Evolutionary conservation across 35 echinoderm and acorn worm species (phyloP), one percentile per base, ranked within the genome.

Genomic region (Chiridota heheva): DNA sequence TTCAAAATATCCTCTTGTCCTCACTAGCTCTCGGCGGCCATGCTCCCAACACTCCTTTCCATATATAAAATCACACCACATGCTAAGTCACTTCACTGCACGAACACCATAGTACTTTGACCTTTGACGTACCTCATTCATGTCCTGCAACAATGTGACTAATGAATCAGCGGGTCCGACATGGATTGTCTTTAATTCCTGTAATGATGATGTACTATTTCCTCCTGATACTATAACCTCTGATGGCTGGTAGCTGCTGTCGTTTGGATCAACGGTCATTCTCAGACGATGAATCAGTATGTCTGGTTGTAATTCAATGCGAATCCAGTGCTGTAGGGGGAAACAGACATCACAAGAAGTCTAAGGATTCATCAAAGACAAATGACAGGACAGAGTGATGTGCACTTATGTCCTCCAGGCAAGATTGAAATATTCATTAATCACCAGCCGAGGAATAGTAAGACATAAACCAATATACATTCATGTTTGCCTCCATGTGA

Each of bases 171-270:
- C 81, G 24, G 94, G 88, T 25, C 88, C 89, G 53, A 97, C 83
- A 17, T 86, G 59, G 59, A 97, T 60, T 0, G 94, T 91, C 44
- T 97, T 97, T 13, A 91, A 67, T 56, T 97, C 94, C 35, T 77
- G 53, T 13, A 91, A 53, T 25, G 61, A 41, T 13, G 78, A 77
- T 13, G 76, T 44, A 10, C 60, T 88, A 34, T 97, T 85, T 20
- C 94, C 89, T 7, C 88, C 94, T n/a, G 78, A 91, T 18, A 97
- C 56, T 1, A 97, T 60, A 2, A 97, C 85, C 28, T 91, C 77
- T 17, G 94, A 97, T 24, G 94, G 94, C 55, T 97, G 94, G 58
- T 97, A 97, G 75, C 89, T 91, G 72, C 88, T 91, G 70, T 97
- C 94, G 27, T 91, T 91, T 0, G 94, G 94, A 42, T 97, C 94